Evolutionary conservation across 2,888 invertebrate genomes (phyloP).

Genomic region (Tillus elongatus): DNA sequence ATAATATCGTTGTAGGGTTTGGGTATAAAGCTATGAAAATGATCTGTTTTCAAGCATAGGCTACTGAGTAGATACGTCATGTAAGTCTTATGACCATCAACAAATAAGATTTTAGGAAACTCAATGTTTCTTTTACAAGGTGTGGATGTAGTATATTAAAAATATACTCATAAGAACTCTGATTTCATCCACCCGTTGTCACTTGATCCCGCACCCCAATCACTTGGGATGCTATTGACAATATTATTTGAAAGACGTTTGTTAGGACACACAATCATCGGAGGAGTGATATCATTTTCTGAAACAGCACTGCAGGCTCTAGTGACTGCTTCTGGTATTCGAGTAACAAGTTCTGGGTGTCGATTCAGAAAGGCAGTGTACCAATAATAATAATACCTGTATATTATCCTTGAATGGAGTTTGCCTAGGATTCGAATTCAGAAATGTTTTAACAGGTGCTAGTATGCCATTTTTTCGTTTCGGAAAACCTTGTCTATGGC

Average conservation of each 20-base stretch:
- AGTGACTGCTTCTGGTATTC: conserved; percentile 4
- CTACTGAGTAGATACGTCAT: conserved; percentile 21
- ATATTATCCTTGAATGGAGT: too few species aligned
- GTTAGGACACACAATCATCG: conserved; percentile 35
- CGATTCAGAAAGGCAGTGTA: too few species aligned
- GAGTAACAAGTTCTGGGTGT: conserved; percentile 1
- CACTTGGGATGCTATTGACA: conserved; percentile 26
- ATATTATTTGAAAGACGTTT: conserved; percentile 30
- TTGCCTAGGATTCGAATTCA: too few species aligned
- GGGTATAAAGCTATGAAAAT: conserved; percentile 27
- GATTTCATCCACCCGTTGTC: conserved; percentile 26
- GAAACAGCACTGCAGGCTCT: conserved; percentile 3
- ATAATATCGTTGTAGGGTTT: conserved; percentile 25
- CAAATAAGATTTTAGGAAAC: conserved; percentile 19
- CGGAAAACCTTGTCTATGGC: too few species aligned
- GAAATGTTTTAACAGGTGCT: too few species aligned
- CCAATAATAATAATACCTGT: too few species aligned
- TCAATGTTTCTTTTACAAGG: conserved; percentile 14
- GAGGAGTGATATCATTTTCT: conserved; percentile 23
- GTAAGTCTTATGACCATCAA: conserved; percentile 24
- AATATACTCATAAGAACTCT: conserved; percentile 26
- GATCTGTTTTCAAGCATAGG: conserved; percentile 24
- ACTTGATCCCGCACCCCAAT: conserved; percentile 28
- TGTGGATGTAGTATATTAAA: conserved; percentile 16
- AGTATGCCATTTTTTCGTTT: too few species aligned